A percentile compares a stretch with the other conserved stretches of the same genome.
phyloP scores from a whole-genome alignment of 2,113 vertebrate species.

The Seriola aureovittata region DNA sequence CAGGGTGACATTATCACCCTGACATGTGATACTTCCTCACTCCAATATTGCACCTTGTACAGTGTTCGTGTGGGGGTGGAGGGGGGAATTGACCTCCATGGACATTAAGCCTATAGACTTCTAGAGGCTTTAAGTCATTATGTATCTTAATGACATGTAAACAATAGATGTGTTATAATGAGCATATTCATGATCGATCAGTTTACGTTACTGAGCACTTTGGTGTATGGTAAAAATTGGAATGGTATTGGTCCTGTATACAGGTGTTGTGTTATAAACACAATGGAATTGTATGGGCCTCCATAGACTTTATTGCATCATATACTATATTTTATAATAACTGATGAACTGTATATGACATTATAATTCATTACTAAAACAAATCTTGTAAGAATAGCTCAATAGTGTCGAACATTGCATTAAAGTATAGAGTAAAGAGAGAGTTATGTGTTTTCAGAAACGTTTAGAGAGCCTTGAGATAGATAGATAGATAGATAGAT shows the following conservation, averaged over 20 bases:
- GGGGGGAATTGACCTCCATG: too few relatives aligned
- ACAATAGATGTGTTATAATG: background rate
- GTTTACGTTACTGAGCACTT: background rate
- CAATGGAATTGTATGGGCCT: background rate
- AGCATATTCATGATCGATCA: background rate
- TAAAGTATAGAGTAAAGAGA: too few relatives aligned
- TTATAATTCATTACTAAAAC: background rate
- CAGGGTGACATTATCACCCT: slow-evolving; percentile 49
- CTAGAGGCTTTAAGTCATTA: background rate
- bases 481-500: too few relatives aligned
- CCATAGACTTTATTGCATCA: background rate
- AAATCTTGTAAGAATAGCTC: too few relatives aligned
- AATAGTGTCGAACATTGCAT: too few relatives aligned
- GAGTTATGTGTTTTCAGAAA: too few relatives aligned
- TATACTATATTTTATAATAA: background rate
- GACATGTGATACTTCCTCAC: slow-evolving; percentile 54
- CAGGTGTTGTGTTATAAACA: too few relatives aligned
- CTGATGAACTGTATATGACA: background rate
- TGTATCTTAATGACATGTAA: background rate
- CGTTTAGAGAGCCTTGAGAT: too few relatives aligned
- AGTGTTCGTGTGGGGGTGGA: background rate
- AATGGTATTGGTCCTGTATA: too few relatives aligned
- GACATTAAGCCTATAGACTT: too few relatives aligned
- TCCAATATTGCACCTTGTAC: background rate
- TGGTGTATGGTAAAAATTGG: background rate